Conservation (phyloP, 2,113 vertebrate species). For the Mustelus asterias region DNA sequence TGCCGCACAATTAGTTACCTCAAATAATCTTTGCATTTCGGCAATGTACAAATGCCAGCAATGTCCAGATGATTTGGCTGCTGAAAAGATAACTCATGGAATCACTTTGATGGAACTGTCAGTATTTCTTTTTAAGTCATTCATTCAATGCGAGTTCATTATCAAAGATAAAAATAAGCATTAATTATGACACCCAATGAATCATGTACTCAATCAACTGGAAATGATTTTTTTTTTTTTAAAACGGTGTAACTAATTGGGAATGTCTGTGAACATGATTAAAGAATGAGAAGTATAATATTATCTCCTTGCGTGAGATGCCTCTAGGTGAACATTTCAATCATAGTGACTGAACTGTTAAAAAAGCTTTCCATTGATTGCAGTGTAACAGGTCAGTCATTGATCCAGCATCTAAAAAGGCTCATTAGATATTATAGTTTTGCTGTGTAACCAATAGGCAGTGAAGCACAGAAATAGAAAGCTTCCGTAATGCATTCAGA, state of each 20-base stretch:
- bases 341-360: neutral
- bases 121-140: neutral
- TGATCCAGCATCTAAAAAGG: neutral
- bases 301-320: neutral
- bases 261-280: neutral
- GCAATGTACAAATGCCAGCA: neutral
- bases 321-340: neutral
- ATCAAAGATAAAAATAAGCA: neutral
- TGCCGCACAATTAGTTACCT: neutral
- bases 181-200: neutral
- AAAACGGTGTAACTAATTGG: neutral
- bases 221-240: no score
- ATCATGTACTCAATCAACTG: neutral
- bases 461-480: neutral
- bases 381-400: neutral
- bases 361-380: neutral
- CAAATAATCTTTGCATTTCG: neutral
- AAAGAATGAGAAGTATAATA: neutral
- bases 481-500: neutral
- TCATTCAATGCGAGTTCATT: neutral
- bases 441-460: neutral
- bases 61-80: neutral
- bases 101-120: neutral
- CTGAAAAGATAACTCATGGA: neutral
- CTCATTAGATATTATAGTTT: neutral